phyloP scores from a whole-genome alignment of 92 coral and sea anemone genomes.

The Isaurus tuberculatus region DNA sequence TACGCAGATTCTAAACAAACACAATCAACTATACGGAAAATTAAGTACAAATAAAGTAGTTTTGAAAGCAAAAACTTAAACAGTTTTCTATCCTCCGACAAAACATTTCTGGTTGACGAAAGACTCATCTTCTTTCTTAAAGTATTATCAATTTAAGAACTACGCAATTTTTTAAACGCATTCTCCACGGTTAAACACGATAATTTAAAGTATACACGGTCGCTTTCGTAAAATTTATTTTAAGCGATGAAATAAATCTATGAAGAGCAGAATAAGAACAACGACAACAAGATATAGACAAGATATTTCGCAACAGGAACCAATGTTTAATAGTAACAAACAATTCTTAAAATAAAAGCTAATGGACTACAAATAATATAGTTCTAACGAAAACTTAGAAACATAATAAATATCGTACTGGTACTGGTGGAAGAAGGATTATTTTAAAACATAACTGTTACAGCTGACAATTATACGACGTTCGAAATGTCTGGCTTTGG shows the following conservation, averaged over 20 bases:
- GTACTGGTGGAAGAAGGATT: not conserved
- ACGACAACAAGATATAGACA: not conserved
- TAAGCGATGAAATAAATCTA: not conserved
- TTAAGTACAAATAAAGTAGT: too few species aligned
- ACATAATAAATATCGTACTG: not conserved
- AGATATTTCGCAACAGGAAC: not conserved
- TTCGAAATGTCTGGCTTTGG: not conserved
- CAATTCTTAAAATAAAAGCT: not conserved
- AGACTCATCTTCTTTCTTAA: too few species aligned
- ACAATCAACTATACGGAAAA: too few species aligned
- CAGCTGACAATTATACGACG: not conserved
- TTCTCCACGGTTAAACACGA: too few species aligned
- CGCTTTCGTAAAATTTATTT: too few species aligned
- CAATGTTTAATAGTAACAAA: not conserved
- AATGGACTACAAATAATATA: not conserved
- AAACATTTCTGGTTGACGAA: too few species aligned
- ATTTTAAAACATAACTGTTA: not conserved
- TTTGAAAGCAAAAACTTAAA: too few species aligned
- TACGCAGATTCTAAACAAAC: too few species aligned
- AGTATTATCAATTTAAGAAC: too few species aligned
- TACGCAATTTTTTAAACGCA: too few species aligned
- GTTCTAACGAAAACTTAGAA: not conserved
- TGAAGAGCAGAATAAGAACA: not conserved
- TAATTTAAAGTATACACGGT: too few species aligned
- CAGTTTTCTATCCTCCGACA: too few species aligned